A percentile compares a stretch with the other conserved stretches of the same genome.
phyloP scores from a whole-genome alignment of 2,797 vertebrate species.

The Macroramphosus scolopax region DNA sequence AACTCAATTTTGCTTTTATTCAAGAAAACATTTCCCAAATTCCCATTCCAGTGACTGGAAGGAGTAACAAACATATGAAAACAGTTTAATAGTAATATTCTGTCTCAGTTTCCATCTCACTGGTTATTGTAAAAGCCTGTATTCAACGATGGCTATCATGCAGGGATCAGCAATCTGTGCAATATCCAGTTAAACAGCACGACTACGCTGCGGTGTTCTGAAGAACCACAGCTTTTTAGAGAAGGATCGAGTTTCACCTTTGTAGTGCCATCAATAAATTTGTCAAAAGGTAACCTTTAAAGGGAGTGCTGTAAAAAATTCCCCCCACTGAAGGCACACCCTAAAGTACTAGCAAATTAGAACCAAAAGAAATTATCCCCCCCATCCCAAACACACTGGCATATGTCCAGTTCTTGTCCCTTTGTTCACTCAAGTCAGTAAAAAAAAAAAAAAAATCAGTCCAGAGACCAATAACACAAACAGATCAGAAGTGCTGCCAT shows the following conservation, averaged over 20 bases:
- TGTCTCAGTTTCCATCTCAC: conserved; percentile 65
- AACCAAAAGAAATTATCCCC: conserved; percentile 45
- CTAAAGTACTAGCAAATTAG: conserved; percentile 57
- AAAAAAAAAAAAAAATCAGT: conserved; percentile 57
- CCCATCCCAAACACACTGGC: conserved; percentile 42
- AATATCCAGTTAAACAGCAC: conserved; percentile 53
- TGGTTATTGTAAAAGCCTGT: conserved; percentile 72
- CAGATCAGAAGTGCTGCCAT: conserved; percentile 27
- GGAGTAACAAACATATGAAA: conserved; percentile 63
- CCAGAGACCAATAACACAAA: conserved; percentile 48
- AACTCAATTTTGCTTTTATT: conserved; percentile 74
- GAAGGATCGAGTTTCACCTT: conserved; percentile 67
- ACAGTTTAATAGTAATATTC: conserved; percentile 62
- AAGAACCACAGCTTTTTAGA: conserved; percentile 63
- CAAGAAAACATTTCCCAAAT: conserved; percentile 70
- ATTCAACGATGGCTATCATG: conserved; percentile 73
- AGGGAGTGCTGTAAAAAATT: conserved; percentile 62
- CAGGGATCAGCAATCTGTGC: conserved; percentile 69
- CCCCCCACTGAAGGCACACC: conserved; percentile 65
- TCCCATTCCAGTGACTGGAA: conserved; percentile 71
- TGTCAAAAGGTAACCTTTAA: conserved; percentile 56
- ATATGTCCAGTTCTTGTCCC: conserved; percentile 83
- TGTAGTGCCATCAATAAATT: conserved; percentile 78
- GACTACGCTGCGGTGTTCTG: conserved; percentile 43
- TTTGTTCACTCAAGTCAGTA: conserved; percentile 80